A percentile compares a stretch with the other conserved stretches of the same genome.
Evolutionary conservation across 2,888 invertebrate species (phyloP).

Genomic region (Polydrusus pterygomalis): DNA sequence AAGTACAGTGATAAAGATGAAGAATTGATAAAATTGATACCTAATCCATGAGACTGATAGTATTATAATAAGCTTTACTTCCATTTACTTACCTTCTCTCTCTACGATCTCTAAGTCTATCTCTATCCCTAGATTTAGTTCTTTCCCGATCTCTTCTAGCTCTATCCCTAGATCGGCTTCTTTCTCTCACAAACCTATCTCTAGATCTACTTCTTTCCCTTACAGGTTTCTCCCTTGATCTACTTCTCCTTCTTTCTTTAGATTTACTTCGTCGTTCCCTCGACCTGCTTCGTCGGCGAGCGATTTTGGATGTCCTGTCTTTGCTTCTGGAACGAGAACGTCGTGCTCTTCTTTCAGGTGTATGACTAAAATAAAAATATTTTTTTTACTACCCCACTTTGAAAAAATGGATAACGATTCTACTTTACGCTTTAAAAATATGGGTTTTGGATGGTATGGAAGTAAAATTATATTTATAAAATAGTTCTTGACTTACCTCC

Average conservation of each 20-base stretch:
- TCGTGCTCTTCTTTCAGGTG: conserved; percentile 67
- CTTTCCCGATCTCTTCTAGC: conserved; percentile 42
- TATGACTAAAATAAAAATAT: conserved; percentile 21
- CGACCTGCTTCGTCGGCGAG: conserved; percentile 65
- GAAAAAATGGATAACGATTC: no score
- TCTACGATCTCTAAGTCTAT: conserved; percentile 41
- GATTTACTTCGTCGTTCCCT: conserved; percentile 26
- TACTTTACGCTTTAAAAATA: background rate
- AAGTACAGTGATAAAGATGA: no score
- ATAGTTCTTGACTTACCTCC: background rate
- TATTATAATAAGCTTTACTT: no score
- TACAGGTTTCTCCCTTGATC: conserved; percentile 75
- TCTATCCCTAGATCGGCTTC: conserved; percentile 48
- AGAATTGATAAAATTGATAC: no score
- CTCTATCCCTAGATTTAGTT: conserved; percentile 41
- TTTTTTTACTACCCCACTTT: background rate
- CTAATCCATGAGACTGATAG: no score
- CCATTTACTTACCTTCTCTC: conserved; percentile 18
- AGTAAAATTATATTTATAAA: background rate
- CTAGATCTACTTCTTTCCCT: conserved; percentile 51
- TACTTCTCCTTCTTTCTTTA: conserved; percentile 76
- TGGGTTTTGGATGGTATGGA: background rate
- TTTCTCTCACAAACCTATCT: conserved; percentile 43
- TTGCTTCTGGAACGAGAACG: conserved; percentile 61
- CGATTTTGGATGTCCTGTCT: conserved; percentile 66